Base-by-base conservation (phyloP, 2,113 vertebrate genomes). In the Psilopsiagon aurifrons region DNA sequence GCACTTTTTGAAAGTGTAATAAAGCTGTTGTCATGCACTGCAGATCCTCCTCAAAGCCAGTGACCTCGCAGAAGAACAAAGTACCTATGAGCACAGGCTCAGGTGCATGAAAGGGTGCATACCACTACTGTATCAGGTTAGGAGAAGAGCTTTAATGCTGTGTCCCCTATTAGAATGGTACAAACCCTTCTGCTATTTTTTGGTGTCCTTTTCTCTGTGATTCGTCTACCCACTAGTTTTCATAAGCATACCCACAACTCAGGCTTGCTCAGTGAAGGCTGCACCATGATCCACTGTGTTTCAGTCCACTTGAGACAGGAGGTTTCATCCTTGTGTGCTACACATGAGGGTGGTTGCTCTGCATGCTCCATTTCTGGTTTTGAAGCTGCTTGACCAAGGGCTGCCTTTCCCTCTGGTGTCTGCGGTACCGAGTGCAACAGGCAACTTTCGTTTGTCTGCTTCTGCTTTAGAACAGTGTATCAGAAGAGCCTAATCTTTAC, bases 61-160 rank as follows among this genome's bases (percentile, higher is more conserved):
- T 66, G 44, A 46, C 70, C 41, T 86, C 74, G 27, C 27, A 75
- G 49, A 78, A 46, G 39, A 64, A 10, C 25, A 83, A 70, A 51
- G 52, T 27, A 27, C 16, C 3, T 1, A n/a, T 8, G 27, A 70
- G 47, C 43, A 33, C 0, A 0, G 63, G 37, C 1, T 0, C 47
- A 67, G 15, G 29, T 17, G 18, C 1, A 0, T 57, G 29, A 55
- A 64, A 73, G 14, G 23, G 20, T 64, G 35, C 3, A 5, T 39
- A 9, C 15, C 1, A 5, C 66, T 82, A 43, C 67, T 52, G 52
- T 0, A 6, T 16, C 2, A 4, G 41, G 22, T 13, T 59, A 66
- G 31, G 12, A 85, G 51, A 82, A 44, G 29, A 69, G 17, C 80
- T 80, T 67, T 59, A 67, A 80, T 3, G 3, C 11, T 46, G 15